Evolutionary conservation across 2,797 vertebrate genomes (phyloP).

Genomic region (Xenopus petersii): DNA sequence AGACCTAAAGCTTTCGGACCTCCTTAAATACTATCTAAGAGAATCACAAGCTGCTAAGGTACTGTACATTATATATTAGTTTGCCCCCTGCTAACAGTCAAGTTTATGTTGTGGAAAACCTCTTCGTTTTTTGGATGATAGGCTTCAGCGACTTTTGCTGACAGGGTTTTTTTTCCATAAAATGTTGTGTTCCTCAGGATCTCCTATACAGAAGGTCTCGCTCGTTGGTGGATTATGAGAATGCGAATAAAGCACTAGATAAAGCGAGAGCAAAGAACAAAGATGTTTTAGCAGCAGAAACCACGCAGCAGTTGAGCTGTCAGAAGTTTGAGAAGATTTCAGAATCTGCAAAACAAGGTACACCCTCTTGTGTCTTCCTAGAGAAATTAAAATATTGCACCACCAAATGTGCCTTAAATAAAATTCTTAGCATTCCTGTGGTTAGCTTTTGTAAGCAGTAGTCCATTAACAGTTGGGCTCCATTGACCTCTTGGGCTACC

Average conservation of each 20-base stretch:
- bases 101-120: neutral
- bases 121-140: neutral
- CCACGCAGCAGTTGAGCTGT: slow-evolving; percentile 92
- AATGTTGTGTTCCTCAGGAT: slow-evolving; percentile 63
- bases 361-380: neutral
- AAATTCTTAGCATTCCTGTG: too few relatives aligned
- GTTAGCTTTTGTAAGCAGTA: too few relatives aligned
- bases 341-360: slow-evolving; percentile 97
- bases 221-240: slow-evolving; percentile 95
- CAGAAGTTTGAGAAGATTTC: slow-evolving; percentile 99
- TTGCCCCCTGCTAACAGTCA: neutral
- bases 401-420: too few relatives aligned
- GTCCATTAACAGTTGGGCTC: too few relatives aligned
- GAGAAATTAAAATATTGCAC: too few relatives aligned
- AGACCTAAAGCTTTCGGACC: slow-evolving; percentile 94
- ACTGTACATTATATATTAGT: slow-evolving; percentile 27
- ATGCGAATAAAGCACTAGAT: slow-evolving; percentile 95
- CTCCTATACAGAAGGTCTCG: slow-evolving; percentile 92
- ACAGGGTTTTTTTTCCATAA: neutral
- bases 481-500: too few relatives aligned
- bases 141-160: too few relatives aligned
- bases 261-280: slow-evolving; percentile 96
- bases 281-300: slow-evolving; percentile 96
- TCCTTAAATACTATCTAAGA: slow-evolving; percentile 94
- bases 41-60: slow-evolving; percentile 98